phyloP scores from a whole-genome alignment of 2,888 invertebrate genomes.

The Cheilosia pagana region DNA sequence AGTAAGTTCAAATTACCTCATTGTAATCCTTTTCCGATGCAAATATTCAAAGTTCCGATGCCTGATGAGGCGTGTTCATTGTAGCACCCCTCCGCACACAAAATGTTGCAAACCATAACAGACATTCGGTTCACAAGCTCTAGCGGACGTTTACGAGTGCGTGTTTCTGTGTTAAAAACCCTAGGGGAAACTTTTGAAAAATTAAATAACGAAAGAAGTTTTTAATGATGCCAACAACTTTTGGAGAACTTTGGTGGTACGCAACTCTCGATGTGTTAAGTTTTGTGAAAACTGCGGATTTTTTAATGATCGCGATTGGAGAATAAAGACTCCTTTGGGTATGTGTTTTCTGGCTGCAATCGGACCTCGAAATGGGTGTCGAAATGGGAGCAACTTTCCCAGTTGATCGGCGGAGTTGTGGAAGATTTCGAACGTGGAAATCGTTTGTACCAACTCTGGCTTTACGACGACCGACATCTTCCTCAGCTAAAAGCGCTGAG shows the following conservation, averaged over 20 bases:
- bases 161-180: conserved; percentile 33
- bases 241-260: neutral
- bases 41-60: conserved; percentile 57
- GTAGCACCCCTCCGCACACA: neutral
- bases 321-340: neutral
- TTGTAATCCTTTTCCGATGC: conserved; percentile 62
- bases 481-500: too few relatives aligned
- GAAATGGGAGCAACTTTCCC: neutral
- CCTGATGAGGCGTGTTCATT: conserved; percentile 34
- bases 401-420: neutral
- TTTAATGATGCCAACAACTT: conserved; percentile 41
- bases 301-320: conserved; percentile 14
- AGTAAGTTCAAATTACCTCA: conserved; percentile 59
- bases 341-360: neutral
- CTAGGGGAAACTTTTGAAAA: conserved; percentile 47
- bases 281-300: conserved; percentile 11
- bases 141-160: neutral
- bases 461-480: neutral
- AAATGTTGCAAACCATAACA: neutral
- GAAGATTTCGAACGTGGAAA: neutral
- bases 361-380: neutral
- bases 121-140: neutral
- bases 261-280: conserved; percentile 25
- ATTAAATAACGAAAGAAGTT: conserved; percentile 61
- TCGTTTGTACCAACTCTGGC: neutral